These are phyloP conservation scores for Orchesella flavescens DNA, from an alignment of 2,888 invertebrate genomes.

Conservation along the genomic window DNA sequence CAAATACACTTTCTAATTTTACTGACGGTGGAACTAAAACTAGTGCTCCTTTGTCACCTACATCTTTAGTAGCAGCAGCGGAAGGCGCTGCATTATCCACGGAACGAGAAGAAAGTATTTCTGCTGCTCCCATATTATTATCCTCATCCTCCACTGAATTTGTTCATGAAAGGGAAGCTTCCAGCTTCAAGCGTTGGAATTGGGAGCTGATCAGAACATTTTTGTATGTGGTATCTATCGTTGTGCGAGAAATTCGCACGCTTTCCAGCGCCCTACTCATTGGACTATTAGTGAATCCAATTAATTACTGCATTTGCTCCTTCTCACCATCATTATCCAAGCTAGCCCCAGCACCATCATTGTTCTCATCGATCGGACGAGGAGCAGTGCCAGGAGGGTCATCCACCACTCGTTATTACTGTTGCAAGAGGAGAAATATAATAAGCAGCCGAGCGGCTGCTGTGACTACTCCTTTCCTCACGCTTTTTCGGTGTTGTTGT, in stretches of 20 bases:
- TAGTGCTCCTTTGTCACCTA: neutral
- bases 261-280: conserved; percentile 35
- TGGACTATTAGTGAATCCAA: conserved; percentile 63
- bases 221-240: conserved; percentile 42
- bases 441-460: conserved; percentile 8
- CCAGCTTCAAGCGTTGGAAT: conserved; percentile 27
- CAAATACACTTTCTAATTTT: neutral
- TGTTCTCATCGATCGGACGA: conserved; percentile 39
- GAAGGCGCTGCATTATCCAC: conserved; percentile 5
- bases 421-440: conserved; percentile 40
- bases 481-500: conserved; percentile 30
- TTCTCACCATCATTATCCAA: conserved; percentile 33
- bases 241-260: conserved; percentile 56
- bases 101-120: neutral
- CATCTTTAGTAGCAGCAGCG: conserved; percentile 17
- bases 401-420: conserved; percentile 38
- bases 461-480: conserved; percentile 4
- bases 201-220: conserved; percentile 61
- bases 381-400: conserved; percentile 53
- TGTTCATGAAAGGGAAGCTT: conserved; percentile 29
- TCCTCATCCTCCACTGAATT: conserved; percentile 13
- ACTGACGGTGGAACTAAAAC: neutral
- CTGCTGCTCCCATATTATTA: neutral
- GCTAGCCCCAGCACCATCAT: conserved; percentile 6
- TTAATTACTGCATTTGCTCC: conserved; percentile 61